Base-by-base conservation (phyloP, 2,888 invertebrate genomes). In the Apomyelois bistriatella region DNA sequence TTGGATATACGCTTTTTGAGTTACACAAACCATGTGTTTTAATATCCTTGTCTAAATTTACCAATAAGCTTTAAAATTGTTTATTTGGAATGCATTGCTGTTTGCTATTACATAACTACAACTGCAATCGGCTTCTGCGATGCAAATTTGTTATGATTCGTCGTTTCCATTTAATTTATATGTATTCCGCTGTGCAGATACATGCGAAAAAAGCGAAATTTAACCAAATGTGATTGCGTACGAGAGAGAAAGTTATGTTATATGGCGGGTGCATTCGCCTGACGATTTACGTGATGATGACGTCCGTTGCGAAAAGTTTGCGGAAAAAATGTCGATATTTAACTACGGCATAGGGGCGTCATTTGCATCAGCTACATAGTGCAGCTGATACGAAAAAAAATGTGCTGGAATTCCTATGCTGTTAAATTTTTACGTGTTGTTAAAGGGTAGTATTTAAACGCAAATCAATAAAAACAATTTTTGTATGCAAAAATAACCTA, bases 181-280 rank as follows among this genome's bases (percentile, higher is more conserved):
- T 43, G 47, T 30, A 53, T 53, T 51, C 54, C 53, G 55, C 55
- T 56, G 61, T 52, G 53, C 54, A 59, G 49, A 54, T 59, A 65
- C 72, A 65, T 70, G 78, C 74, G 54, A 76, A 80, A 78, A 76
- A 79, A 73, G 76, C 80, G 76, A 80, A 80, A 78, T 79, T 77
- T 69, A 74, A 72, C 67, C 72, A 70, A 76, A 72, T 74, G 70
- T 61, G 72, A 72, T 79, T 79, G 75, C 81, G 79, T 75, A 64
- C 63, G 66, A 65, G 63, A 71, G 79, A 79, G 83, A 84, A 84
- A 84, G 83, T 81, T 68, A 62, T 64, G 70, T 62, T 66, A 71
- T 74, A 73, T 66, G 65, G 68, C 63, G 61, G 60, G 71, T 65
- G 71, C 73, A 72, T 74, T 76, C 69, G 66, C 64, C 59, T 61